A percentile compares a stretch with the other conserved stretches of the same genome.
Conservation (phyloP, 2,888 invertebrate species). For the Acanthoscelides obtectus region DNA sequence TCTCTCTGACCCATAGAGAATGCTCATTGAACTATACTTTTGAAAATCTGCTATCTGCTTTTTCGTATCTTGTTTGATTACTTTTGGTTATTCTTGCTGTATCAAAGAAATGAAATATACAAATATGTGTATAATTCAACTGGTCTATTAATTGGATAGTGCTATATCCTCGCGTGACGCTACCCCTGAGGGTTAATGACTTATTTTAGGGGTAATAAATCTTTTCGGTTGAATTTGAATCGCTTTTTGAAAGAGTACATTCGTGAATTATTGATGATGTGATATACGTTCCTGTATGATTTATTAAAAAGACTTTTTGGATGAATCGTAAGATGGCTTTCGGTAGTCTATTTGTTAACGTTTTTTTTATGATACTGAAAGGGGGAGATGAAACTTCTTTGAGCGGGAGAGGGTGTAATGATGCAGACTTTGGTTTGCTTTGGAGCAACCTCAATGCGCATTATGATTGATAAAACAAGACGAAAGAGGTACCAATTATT, state of each 20-base stretch:
- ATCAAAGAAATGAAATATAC: too few species aligned
- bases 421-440: too few species aligned
- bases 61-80: too few species aligned
- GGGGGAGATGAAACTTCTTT: neutral
- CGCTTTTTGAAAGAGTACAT: constrained; percentile 7
- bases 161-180: constrained; percentile 18
- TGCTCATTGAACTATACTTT: too few species aligned
- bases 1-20: too few species aligned
- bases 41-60: too few species aligned
- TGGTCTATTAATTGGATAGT: neutral
- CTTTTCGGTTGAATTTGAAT: constrained; percentile 17
- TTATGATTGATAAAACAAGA: too few species aligned
- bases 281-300: neutral
- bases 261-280: neutral
- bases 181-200: constrained; percentile 22
- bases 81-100: too few species aligned
- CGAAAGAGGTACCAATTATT: too few species aligned
- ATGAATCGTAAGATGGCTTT: neutral
- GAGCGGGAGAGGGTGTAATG: too few species aligned
- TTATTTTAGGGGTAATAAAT: constrained; percentile 25
- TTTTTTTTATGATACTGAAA: neutral
- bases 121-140: neutral
- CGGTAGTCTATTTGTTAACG: neutral
- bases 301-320: neutral
- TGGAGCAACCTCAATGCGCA: too few species aligned